Conservation (phyloP, 2,888 invertebrate genomes). For the Scaeva pyrastri region DNA sequence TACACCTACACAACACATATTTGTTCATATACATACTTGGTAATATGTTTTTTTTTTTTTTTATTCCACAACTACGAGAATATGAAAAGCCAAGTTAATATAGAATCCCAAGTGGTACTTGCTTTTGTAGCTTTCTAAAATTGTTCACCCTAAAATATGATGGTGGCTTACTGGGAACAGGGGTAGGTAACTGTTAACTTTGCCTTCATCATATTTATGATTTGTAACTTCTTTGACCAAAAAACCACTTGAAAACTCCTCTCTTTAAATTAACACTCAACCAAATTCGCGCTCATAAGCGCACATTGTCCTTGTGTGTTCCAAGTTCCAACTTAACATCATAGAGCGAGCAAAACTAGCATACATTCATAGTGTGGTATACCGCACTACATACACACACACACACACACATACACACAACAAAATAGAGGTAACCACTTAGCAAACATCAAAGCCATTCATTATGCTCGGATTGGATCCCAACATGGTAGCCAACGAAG, state of each 20-base stretch:
- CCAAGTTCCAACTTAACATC: background rate
- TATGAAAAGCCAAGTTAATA: background rate
- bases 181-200: background rate
- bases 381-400: background rate
- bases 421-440: constrained; percentile 43
- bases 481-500: constrained; percentile 44
- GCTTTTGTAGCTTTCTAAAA: constrained; percentile 20
- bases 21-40: background rate
- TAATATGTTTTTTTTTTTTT: background rate
- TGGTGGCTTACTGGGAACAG: background rate
- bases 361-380: constrained; percentile 19
- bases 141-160: background rate
- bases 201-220: constrained; percentile 21
- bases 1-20: background rate
- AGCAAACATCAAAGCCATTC: constrained; percentile 58
- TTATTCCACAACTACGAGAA: background rate
- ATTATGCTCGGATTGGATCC: constrained; percentile 26
- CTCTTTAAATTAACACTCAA: constrained; percentile 36
- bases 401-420: background rate
- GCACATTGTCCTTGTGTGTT: constrained; percentile 27
- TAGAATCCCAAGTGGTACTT: constrained; percentile 11
- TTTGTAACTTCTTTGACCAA: constrained; percentile 30
- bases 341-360: background rate
- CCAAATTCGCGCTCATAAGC: constrained; percentile 16
- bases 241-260: constrained; percentile 36